Conservation (phyloP, 2,113 vertebrate genomes). For the Beaufortia kweichowensis region DNA sequence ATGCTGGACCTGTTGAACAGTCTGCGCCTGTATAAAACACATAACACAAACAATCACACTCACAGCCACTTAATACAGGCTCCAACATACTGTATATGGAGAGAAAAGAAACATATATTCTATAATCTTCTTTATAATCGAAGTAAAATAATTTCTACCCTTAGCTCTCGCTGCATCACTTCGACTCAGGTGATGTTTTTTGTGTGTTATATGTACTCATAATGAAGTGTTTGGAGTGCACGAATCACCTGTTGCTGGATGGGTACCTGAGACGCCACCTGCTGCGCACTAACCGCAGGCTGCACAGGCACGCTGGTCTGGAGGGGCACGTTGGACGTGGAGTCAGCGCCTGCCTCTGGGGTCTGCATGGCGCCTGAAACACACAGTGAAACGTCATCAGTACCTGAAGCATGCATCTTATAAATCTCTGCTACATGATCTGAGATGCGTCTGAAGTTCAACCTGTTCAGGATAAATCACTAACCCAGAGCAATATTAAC, state of each 20-base stretch:
- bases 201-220: no score
- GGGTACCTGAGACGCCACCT: constrained; percentile 81
- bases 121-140: no score
- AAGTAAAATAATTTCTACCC: no score
- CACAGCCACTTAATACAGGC: constrained; percentile 4
- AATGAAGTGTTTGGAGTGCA: neutral
- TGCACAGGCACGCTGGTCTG: constrained; percentile 83
- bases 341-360: constrained; percentile 86
- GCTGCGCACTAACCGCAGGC: constrained; percentile 77
- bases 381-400: neutral
- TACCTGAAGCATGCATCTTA: neutral
- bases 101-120: no score
- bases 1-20: constrained; percentile 92
- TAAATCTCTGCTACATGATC: no score
- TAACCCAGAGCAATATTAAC: neutral
- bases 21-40: constrained; percentile 71
- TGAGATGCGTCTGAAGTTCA: no score
- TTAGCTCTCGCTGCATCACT: no score
- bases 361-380: constrained; percentile 90
- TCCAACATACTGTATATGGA: no score
- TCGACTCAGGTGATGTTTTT: no score
- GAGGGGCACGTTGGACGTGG: constrained; percentile 84
- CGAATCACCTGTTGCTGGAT: constrained; percentile 87
- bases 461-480: neutral
- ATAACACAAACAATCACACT: constrained; percentile 7